Percentiles rank a stretch among this genome's conserved stretches.
phyloP scores from a whole-genome alignment of 2,113 vertebrate genomes.

The Lagenorhynchus albirostris region DNA sequence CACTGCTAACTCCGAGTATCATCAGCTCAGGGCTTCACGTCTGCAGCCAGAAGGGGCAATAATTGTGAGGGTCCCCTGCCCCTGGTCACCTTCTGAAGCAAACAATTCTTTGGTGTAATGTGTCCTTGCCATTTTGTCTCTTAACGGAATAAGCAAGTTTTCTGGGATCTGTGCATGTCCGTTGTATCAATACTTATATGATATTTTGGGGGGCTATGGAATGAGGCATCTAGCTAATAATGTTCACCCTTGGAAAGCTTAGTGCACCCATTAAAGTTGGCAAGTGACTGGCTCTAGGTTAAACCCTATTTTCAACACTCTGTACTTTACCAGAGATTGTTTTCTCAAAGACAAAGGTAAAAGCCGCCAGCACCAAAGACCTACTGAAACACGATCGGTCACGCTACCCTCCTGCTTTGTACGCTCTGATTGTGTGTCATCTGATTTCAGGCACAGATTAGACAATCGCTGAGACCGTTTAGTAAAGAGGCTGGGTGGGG shows the following conservation, averaged over 20 bases:
- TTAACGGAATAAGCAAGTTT: background rate
- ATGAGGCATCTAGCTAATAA: background rate
- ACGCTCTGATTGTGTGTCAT: background rate
- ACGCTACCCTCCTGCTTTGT: background rate
- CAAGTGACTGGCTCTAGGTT: background rate
- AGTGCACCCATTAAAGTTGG: background rate
- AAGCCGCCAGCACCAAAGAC: background rate
- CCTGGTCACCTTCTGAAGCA: background rate
- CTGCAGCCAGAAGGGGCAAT: background rate
- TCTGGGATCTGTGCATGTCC: background rate
- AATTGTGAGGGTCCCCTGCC: background rate
- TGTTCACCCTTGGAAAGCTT: background rate
- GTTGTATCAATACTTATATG: background rate
- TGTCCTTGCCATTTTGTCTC: background rate
- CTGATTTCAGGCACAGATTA: background rate
- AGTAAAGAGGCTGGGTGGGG: background rate
- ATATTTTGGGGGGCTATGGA: background rate
- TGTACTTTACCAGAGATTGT: background rate
- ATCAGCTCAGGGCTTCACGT: accelerated
- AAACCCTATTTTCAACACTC: background rate
- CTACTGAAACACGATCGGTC: background rate
- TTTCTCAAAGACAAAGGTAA: background rate
- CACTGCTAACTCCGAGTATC: accelerated
- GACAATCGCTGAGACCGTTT: background rate
- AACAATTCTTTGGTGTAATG: background rate